These are phyloP conservation scores for Dione vanillae DNA, from an alignment of 2,888 invertebrate genomes.

Conservation along the genomic window DNA sequence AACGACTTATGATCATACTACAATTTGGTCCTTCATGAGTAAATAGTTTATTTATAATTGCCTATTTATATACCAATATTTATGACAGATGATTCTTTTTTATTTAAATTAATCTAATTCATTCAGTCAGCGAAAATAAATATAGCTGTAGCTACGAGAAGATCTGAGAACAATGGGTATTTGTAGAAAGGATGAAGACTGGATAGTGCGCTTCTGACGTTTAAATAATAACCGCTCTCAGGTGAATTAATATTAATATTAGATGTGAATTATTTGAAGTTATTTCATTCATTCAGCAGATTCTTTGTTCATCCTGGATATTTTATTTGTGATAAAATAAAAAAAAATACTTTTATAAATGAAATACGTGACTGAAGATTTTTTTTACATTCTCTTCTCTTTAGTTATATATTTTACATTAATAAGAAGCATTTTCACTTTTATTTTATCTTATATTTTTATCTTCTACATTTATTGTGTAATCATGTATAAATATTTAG, in stretches of 20 bases:
- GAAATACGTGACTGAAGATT: not conserved
- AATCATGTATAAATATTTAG: no score
- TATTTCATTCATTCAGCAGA: not conserved
- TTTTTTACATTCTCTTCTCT: not conserved
- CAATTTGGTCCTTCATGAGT: no score
- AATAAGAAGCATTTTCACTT: conserved; percentile 52
- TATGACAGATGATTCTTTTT: no score
- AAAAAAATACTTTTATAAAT: not conserved
- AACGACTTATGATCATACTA: no score
- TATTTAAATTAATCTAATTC: not conserved
- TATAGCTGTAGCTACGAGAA: conserved; percentile 4
- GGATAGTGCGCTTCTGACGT: conserved; percentile 7
- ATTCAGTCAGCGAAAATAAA: not conserved
- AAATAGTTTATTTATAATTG: no score
- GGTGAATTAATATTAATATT: conserved; percentile 12
- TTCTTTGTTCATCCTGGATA: not conserved
- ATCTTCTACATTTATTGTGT: no score
- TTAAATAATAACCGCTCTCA: conserved; percentile 10
- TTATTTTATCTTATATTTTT: no score
- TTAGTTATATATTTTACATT: no score
- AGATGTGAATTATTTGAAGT: not conserved
- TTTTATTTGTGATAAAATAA: not conserved
- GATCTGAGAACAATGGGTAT: conserved; percentile 7
- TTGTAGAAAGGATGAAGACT: not conserved
- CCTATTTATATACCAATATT: no score